Evolutionary conservation across 2,888 invertebrate species (phyloP).

Genomic region (Dynastes maya): DNA sequence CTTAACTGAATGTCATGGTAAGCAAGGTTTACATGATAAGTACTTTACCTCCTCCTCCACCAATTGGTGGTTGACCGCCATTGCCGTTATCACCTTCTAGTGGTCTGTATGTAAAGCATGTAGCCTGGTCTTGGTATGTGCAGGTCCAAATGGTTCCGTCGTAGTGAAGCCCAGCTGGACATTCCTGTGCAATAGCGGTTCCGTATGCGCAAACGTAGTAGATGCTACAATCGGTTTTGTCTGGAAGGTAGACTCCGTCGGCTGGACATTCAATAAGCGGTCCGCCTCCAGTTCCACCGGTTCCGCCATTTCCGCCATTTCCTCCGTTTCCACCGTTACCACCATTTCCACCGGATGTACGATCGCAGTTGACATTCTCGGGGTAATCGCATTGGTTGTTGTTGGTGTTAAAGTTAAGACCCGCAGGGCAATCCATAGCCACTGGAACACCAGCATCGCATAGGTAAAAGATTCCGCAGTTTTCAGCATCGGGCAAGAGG

Average conservation of each 20-base stretch:
- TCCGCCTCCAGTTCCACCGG: not conserved
- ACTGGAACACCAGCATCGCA: not conserved
- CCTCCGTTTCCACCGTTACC: not conserved
- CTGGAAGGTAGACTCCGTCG: not conserved
- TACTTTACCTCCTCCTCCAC: not conserved
- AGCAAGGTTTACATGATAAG: too few relatives aligned
- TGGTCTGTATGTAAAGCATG: not conserved
- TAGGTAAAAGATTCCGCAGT: not conserved
- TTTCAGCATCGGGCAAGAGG: not conserved
- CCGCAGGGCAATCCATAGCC: not conserved
- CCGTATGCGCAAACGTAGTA: not conserved
- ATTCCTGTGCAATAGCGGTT: not conserved
- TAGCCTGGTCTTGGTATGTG: not conserved
- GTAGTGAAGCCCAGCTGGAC: not conserved
- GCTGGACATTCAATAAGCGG: conserved; percentile 19
- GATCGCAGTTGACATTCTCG: not conserved
- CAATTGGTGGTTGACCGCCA: not conserved
- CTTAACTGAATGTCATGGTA: too few relatives aligned
- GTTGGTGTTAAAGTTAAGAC: not conserved
- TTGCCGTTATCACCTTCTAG: too few relatives aligned
- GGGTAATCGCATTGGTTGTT: conserved; percentile 5
- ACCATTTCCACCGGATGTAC: not conserved
- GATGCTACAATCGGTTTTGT: conserved; percentile 7
- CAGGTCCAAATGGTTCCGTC: conserved; percentile 28
- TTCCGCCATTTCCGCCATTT: not conserved